Conservation (phyloP, 2,113 vertebrate species). For the Xiphophorus hellerii region DNA sequence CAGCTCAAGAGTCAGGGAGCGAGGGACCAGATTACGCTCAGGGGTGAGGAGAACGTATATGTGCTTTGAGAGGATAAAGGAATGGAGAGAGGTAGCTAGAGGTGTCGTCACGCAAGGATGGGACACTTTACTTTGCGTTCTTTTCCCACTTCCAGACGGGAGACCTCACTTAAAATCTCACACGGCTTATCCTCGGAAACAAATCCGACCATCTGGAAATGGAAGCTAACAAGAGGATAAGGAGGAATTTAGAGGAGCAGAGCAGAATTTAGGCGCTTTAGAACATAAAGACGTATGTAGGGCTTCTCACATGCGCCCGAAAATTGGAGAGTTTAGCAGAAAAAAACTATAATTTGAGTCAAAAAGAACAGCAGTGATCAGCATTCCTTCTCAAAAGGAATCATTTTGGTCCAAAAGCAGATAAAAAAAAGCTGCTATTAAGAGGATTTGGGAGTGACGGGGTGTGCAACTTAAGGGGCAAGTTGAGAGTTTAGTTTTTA, state of each 20-base stretch:
- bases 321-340: constrained; percentile 26
- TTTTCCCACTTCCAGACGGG: constrained; percentile 32
- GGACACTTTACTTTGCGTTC: constrained; percentile 7
- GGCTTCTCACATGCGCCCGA: constrained; percentile 18
- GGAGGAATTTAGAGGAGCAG: constrained; percentile 54
- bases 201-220: constrained; percentile 51
- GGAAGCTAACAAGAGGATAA: constrained; percentile 53
- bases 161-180: constrained; percentile 49
- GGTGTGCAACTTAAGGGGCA: constrained; percentile 13
- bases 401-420: constrained; percentile 19
- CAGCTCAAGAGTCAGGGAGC: constrained; percentile 40
- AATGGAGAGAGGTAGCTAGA: constrained; percentile 39
- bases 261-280: constrained; percentile 32
- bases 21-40: constrained; percentile 48
- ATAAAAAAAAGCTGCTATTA: constrained; percentile 16
- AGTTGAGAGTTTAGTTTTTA: constrained; percentile 39
- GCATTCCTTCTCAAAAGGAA: constrained; percentile 17
- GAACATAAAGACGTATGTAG: constrained; percentile 30
- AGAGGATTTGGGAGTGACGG: constrained; percentile 34
- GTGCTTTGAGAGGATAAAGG: constrained; percentile 49
- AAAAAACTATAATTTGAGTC: constrained; percentile 19
- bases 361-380: constrained; percentile 11
- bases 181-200: constrained; percentile 47
- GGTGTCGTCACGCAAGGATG: constrained; percentile 28
- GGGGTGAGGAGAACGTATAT: constrained; percentile 44